These are phyloP conservation scores for Oceanites oceanicus DNA, from an alignment of 2,113 vertebrate species.

Conservation along the genomic window DNA sequence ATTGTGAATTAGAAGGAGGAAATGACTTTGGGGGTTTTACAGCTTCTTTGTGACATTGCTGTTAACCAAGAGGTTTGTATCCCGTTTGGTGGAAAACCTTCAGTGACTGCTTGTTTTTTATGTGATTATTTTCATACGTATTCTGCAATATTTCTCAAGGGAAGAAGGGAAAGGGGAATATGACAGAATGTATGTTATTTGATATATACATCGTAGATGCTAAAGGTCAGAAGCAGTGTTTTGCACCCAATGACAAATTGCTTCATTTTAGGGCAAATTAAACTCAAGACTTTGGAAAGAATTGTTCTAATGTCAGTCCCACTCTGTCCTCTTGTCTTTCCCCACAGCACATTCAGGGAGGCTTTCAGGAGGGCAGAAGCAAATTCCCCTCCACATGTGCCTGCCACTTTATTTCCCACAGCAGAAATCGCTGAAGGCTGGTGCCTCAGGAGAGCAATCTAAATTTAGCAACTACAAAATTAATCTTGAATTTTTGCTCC, in stretches of 20 bases:
- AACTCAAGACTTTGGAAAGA: conserved; percentile 34
- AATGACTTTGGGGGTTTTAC: conserved; percentile 50
- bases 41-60: conserved; percentile 52
- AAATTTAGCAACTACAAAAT: conserved; percentile 38
- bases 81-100: conserved; percentile 7
- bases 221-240: conserved; percentile 45
- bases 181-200: not conserved
- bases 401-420: not conserved
- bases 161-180: not conserved
- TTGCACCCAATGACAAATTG: conserved; percentile 57
- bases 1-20: conserved; percentile 69
- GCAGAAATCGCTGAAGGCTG: not conserved
- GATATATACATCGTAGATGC: not conserved
- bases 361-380: not conserved
- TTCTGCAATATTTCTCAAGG: not conserved
- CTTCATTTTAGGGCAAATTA: conserved; percentile 40
- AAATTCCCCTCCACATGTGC: not conserved
- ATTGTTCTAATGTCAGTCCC: not conserved
- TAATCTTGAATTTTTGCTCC: not conserved
- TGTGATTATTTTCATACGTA: not conserved
- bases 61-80: not conserved
- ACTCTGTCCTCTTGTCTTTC: not conserved
- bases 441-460: not conserved
- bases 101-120: not conserved
- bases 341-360: not conserved